A percentile compares a stretch with the other conserved stretches of the same genome.
Evolutionary conservation across 2,888 invertebrate species (phyloP).

Genomic region (Sarcophaga carnaria): DNA sequence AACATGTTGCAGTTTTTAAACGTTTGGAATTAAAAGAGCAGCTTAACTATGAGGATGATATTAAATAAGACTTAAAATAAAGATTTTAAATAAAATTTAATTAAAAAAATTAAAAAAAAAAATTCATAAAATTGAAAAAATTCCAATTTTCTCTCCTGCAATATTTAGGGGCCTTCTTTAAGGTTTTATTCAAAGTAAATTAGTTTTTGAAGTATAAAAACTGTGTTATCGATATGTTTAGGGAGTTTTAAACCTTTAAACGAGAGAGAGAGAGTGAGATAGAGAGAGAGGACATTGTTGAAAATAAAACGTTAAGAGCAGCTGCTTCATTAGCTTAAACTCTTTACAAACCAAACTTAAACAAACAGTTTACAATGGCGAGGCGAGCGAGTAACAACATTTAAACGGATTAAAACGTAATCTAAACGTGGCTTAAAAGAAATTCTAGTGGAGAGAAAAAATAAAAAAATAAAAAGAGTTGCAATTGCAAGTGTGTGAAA

Average conservation of each 20-base stretch:
- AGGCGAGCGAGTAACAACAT: constrained; percentile 69
- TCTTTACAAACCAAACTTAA: constrained; percentile 41
- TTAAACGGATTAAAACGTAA: constrained; percentile 41
- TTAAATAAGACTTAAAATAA: too few species aligned
- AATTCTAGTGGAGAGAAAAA: background rate
- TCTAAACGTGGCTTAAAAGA: background rate
- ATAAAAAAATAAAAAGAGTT: background rate
- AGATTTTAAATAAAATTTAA: too few species aligned
- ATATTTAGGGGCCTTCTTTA: too few species aligned
- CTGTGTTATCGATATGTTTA: too few species aligned
- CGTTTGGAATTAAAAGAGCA: background rate
- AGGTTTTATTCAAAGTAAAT: too few species aligned
- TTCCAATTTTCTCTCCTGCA: too few species aligned
- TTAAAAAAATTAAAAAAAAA: too few species aligned
- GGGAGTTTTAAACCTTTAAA: constrained; percentile 1
- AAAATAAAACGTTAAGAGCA: background rate
- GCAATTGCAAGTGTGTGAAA: background rate
- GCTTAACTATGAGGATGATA: background rate
- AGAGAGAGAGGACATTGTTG: background rate
- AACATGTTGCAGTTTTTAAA: background rate
- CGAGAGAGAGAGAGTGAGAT: background rate
- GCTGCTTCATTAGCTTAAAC: constrained; percentile 25
- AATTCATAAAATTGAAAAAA: too few species aligned
- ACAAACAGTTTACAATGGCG: constrained; percentile 68
- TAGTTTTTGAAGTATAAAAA: too few species aligned